phyloP scores from a whole-genome alignment of 2,113 vertebrate genomes.

The Tychaedon coryphoeus region DNA sequence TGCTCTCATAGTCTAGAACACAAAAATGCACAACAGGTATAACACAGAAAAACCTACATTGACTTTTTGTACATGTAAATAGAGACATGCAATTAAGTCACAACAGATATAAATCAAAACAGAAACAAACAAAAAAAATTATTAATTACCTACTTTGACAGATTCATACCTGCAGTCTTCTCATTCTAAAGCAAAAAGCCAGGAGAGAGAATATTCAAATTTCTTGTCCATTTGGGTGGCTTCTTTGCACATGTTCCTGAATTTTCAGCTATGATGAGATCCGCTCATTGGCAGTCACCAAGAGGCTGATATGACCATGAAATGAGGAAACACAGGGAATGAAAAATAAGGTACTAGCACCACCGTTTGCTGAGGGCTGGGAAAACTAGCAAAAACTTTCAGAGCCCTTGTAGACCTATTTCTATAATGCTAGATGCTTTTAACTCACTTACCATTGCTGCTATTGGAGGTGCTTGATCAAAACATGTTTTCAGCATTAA shows the following conservation, averaged over 20 bases:
- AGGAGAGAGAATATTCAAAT: constrained; percentile 52
- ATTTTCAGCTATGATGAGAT: constrained; percentile 77
- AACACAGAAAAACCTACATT: background rate
- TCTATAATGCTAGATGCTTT: background rate
- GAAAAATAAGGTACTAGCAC: constrained; percentile 82
- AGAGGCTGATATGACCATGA: constrained; percentile 75
- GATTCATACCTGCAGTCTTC: constrained; percentile 72
- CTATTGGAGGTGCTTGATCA: background rate
- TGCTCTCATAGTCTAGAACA: constrained; percentile 33
- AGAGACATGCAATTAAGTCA: constrained; percentile 54
- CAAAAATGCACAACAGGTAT: constrained; percentile 15
- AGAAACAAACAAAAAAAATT: constrained; percentile 12
- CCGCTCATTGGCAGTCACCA: constrained; percentile 70
- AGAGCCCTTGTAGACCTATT: background rate
- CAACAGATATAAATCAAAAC: constrained; percentile 41
- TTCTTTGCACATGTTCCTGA: constrained; percentile 73
- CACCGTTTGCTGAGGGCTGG: constrained; percentile 79
- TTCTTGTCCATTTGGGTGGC: constrained; percentile 65
- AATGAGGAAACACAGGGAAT: constrained; percentile 71
- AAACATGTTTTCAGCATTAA: constrained; percentile 30
- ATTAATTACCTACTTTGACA: constrained; percentile 68
- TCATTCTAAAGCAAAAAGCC: constrained; percentile 55
- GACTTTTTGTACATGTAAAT: background rate
- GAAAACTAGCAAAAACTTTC: constrained; percentile 56
- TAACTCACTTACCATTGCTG: background rate